phyloP scores from a whole-genome alignment of 2,888 invertebrate genomes.

The Diploptera punctata region DNA sequence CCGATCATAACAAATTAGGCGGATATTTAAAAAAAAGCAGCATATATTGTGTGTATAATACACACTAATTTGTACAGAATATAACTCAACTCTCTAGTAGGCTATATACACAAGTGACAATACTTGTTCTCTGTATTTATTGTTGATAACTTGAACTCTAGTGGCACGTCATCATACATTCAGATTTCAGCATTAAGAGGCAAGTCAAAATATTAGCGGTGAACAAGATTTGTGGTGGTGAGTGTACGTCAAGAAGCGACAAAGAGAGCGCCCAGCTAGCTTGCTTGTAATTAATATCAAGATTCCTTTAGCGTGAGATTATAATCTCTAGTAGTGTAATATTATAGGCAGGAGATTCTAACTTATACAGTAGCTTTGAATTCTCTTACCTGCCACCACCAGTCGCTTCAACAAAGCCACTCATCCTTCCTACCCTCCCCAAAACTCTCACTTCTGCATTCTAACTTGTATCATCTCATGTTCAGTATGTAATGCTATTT shows the following conservation, averaged over 20 bases:
- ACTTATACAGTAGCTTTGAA: constrained; percentile 18
- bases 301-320: constrained; percentile 33
- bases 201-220: neutral
- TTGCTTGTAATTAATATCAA: constrained; percentile 38
- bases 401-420: constrained; percentile 1
- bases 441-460: neutral
- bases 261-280: neutral
- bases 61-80: too few species aligned
- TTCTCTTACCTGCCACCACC: constrained; percentile 10
- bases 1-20: too few species aligned
- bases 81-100: too few species aligned
- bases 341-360: constrained; percentile 11
- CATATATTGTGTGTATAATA: too few species aligned
- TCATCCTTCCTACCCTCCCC: neutral
- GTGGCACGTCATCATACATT: too few species aligned
- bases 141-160: too few species aligned
- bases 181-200: neutral
- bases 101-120: too few species aligned
- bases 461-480: too few species aligned
- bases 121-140: too few species aligned
- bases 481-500: too few species aligned
- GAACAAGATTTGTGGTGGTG: neutral
- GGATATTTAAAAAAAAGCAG: too few species aligned
- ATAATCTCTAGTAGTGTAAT: constrained; percentile 30
- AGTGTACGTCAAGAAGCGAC: constrained; percentile 10